These are phyloP conservation scores for Stenopsyche tienmushanensis DNA, from an alignment of 1,140 invertebrate species.

Conservation along the genomic window DNA sequence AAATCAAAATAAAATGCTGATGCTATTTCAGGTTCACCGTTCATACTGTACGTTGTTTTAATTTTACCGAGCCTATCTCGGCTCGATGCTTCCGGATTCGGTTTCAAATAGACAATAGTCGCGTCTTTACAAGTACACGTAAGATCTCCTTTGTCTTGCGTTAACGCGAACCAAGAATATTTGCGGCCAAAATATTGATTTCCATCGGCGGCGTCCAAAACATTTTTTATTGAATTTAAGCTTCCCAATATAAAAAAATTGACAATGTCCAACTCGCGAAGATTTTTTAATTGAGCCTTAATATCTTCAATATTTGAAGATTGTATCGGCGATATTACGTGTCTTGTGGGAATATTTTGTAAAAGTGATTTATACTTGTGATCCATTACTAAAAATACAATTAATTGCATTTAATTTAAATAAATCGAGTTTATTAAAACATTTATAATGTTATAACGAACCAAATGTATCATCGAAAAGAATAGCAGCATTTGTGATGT, in stretches of 20 bases:
- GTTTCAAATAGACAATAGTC: constrained; percentile 67
- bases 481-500: constrained; percentile 88
- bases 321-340: constrained; percentile 73
- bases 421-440: not conserved
- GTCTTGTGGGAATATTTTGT: constrained; percentile 82
- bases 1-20: constrained; percentile 88
- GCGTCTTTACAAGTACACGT: constrained; percentile 69
- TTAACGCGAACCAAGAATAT: constrained; percentile 59
- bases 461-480: constrained; percentile 85
- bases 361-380: constrained; percentile 89
- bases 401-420: constrained; percentile 9
- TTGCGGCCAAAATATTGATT: constrained; percentile 56
- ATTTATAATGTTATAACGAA: constrained; percentile 43
- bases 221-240: constrained; percentile 66
- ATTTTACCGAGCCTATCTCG: constrained; percentile 65
- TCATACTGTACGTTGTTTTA: constrained; percentile 68
- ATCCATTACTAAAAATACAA: constrained; percentile 70
- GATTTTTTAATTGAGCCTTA: constrained; percentile 65
- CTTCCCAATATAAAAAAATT: constrained; percentile 83
- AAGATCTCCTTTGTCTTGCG: constrained; percentile 66
- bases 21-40: constrained; percentile 67
- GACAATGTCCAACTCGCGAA: constrained; percentile 80
- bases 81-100: constrained; percentile 60
- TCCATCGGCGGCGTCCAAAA: constrained; percentile 61
- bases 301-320: constrained; percentile 54